Evolutionary conservation across 2,888 invertebrate genomes (phyloP), one percentile per base, ranked within the genome.

Genomic region (Meiosimyza platycephala): DNA sequence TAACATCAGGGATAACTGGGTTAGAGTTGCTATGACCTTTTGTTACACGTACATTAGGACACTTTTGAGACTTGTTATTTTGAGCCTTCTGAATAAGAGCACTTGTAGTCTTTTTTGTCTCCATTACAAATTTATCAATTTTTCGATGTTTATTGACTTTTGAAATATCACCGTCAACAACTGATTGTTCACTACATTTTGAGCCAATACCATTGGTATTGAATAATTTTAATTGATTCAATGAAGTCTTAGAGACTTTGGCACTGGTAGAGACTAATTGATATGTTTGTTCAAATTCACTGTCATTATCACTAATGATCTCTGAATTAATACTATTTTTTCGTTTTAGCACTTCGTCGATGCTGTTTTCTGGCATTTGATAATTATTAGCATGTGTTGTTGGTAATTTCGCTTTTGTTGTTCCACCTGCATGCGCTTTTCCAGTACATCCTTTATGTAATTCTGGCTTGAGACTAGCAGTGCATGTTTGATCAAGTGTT

Each of bases 381-480:
- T 40, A 40, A 40, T 40, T 40, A 40, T 40, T 40, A 40, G 40
- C 40, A 40, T 78, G 73, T 16, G 76, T 74, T 54, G 72, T 75
- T 54, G 78, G 74, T 11, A 72, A 74, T 76, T 68, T 76, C 76
- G 63, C 63, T 78, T 9, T 67, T 72, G 51, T 72, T 75, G 16
- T 76, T 71, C 94, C 94, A 78, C 92, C 91, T 13, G 93, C 94
- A 83, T 94, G 94, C 1, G 93, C 91, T 81, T 92, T 91, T 48
- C 94, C 94, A 50, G 91, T 92, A 84, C 94, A 94, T 70, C 91
- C 91, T 80, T 91, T 91, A 84, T 94, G 94, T 73, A 87, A 86
- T 73, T 85, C 86, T 15, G 86, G 86, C 78, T 86, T 87, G 1
- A 85, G 77, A 1, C 84, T 83, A 18, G 84, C 83, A 62, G 77